Percentiles rank a stretch among this genome's conserved stretches.
phyloP scores from a whole-genome alignment of 2,888 invertebrate species.

The Carterocephalus palaemon region DNA sequence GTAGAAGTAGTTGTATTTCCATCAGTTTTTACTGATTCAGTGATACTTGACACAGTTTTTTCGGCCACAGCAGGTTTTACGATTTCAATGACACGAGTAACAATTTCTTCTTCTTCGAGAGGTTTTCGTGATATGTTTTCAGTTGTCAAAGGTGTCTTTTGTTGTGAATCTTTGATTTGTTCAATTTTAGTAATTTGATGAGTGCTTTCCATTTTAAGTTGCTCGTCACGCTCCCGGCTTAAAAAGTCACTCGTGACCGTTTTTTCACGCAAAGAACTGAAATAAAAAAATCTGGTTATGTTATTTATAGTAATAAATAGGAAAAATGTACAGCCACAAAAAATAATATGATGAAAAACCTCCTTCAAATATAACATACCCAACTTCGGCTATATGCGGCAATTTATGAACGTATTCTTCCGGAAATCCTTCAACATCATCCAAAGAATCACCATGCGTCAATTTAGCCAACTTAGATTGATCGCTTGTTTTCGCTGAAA shows the following conservation, averaged over 20 bases:
- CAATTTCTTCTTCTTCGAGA: conserved; percentile 11
- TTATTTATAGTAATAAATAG: too few relatives aligned
- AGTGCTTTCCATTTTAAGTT: conserved; percentile 53
- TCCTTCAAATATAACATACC: conserved; percentile 44
- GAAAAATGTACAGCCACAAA: too few relatives aligned
- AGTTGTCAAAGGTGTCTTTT: conserved; percentile 14
- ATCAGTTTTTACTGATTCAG: conserved; percentile 25
- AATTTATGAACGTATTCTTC: conserved; percentile 71
- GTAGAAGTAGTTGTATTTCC: conserved; percentile 31
- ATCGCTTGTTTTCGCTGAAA: conserved; percentile 50
- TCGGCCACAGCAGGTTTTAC: conserved; percentile 20
- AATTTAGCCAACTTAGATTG: conserved; percentile 53
- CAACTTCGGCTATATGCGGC: conserved; percentile 70
- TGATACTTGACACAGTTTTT: conserved; percentile 21
- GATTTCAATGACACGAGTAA: conserved; percentile 11
- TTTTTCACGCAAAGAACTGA: conserved; percentile 49
- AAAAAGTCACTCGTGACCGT: conserved; percentile 55
- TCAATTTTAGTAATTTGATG: neutral
- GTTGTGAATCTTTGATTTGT: conserved; percentile 4
- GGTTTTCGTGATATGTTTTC: conserved; percentile 4
- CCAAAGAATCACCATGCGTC: conserved; percentile 71
- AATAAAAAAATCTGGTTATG: conserved; percentile 30
- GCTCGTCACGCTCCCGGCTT: conserved; percentile 60
- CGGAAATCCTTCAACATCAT: conserved; percentile 75
- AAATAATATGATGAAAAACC: neutral